These are phyloP conservation scores for Eriosoma lanigerum DNA, from an alignment of 1,140 invertebrate genomes.

Conservation along the genomic window DNA sequence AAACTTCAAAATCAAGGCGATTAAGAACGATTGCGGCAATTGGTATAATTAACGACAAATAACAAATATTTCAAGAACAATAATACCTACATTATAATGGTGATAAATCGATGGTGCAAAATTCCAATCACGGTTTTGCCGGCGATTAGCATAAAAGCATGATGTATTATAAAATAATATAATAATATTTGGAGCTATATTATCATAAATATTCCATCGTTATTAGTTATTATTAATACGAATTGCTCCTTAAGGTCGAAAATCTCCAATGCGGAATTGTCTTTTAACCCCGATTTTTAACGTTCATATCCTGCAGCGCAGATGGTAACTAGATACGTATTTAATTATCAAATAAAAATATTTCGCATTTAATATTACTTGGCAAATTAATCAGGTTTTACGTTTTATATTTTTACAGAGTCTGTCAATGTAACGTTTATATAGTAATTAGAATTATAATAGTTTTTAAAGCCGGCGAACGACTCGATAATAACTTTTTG, in stretches of 20 bases:
- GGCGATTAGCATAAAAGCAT: background rate
- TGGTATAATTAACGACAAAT: background rate
- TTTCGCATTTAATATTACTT: too few species aligned
- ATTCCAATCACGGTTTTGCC: background rate
- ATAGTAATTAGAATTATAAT: too few species aligned
- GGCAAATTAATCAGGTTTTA: too few species aligned
- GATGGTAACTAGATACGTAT: background rate
- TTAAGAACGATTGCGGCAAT: background rate
- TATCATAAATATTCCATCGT: too few species aligned
- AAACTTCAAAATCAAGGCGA: background rate
- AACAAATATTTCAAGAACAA: slow-evolving; percentile 26
- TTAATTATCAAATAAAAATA: background rate
- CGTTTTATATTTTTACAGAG: too few species aligned
- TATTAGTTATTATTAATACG: too few species aligned
- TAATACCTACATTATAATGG: background rate
- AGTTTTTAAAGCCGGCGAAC: too few species aligned
- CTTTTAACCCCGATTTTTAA: slow-evolving; percentile 24
- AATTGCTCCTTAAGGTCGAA: slow-evolving; percentile 16
- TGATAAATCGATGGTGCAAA: slow-evolving; percentile 6
- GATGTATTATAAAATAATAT: too few species aligned
- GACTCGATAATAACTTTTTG: too few species aligned
- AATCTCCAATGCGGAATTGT: background rate
- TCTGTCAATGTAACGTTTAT: too few species aligned
- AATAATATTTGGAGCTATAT: too few species aligned
- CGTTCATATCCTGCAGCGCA: background rate